These are phyloP conservation scores for Chauna torquata DNA, from an alignment of 2,113 vertebrate genomes.

Conservation along the genomic window DNA sequence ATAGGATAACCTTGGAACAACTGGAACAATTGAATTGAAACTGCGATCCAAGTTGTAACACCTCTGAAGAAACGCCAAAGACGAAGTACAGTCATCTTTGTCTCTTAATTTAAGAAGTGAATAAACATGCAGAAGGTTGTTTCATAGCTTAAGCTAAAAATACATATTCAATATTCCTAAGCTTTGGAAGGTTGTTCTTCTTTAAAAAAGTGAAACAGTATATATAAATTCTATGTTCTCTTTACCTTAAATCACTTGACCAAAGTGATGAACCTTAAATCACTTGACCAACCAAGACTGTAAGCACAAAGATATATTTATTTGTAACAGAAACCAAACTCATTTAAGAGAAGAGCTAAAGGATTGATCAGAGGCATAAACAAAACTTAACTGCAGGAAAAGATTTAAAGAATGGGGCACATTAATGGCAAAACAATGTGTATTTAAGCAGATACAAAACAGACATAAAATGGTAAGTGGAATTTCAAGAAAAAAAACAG, in stretches of 20 bases:
- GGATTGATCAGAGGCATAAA: neutral
- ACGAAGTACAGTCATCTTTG: too few relatives aligned
- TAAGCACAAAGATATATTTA: neutral
- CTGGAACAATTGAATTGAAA: neutral
- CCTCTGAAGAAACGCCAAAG: neutral
- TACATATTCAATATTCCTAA: neutral
- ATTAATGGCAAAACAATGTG: neutral
- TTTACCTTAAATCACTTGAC: neutral
- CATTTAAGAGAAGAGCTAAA: neutral
- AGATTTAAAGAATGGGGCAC: neutral
- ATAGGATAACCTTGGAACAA: accelerated
- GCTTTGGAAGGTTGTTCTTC: neutral
- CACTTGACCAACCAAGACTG: neutral
- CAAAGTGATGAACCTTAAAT: neutral
- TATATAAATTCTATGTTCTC: neutral
- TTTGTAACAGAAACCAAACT: neutral
- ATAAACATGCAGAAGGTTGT: accelerated
- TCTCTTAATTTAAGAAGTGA: neutral
- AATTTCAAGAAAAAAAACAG: neutral
- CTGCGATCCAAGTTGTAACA: neutral
- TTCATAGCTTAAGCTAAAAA: neutral
- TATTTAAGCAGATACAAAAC: neutral
- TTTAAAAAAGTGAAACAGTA: neutral
- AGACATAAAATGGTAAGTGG: neutral
- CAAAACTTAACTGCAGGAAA: neutral